Base-by-base conservation (phyloP, 1,140 invertebrate genomes). In the Nilaparvata lugens region DNA sequence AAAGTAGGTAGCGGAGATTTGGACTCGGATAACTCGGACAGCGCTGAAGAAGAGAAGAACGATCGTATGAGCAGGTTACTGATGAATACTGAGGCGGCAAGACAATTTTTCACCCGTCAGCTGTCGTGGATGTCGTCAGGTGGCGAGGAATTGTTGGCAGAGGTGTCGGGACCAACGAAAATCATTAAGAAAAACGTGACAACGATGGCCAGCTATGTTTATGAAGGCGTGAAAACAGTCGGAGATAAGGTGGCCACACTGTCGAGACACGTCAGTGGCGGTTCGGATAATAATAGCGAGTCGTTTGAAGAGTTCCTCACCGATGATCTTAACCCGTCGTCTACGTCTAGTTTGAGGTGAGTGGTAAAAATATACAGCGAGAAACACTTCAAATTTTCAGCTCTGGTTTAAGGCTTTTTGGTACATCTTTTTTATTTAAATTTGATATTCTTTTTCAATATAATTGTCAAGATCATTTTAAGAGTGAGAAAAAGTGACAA, bases 141-240 rank as follows among this genome's bases (percentile, higher is more conserved):
- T 23, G 81, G 81, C 25, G 83, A 87, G 69, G 81, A 86, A 66
- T 79, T 83, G 66, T 70, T 84, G 48, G 75, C 81, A 28, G 83
- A 86, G 66, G 82, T 78, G 64, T 78, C 79, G 18, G 82, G 84
- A 66, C 83, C 81, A 71, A 81, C 83, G 2, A 83, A 81, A 7
- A 79, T 84, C 52, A 81, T 86, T 16, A 84, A 84, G 70, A 82
- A 86, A 71, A 87, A 86, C 75, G 83, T 86, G 6, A 84, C 82
- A n/a, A 87, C 83, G 69, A 79, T 87, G 66, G 86, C 85, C 7
- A 86, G 80, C 71, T 76, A 86, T 65, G 85, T 87, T 16, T 86
- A 84, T 69, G 84, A 87, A 72, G 83, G 85, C 31, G 85, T 87
- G 0, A 84, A 84, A 73, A 87, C 82, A 42, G 82, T 87, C 2